These are phyloP conservation scores for Plutella xylostella DNA, from an alignment of 2,888 invertebrate genomes.

Conservation along the genomic window DNA sequence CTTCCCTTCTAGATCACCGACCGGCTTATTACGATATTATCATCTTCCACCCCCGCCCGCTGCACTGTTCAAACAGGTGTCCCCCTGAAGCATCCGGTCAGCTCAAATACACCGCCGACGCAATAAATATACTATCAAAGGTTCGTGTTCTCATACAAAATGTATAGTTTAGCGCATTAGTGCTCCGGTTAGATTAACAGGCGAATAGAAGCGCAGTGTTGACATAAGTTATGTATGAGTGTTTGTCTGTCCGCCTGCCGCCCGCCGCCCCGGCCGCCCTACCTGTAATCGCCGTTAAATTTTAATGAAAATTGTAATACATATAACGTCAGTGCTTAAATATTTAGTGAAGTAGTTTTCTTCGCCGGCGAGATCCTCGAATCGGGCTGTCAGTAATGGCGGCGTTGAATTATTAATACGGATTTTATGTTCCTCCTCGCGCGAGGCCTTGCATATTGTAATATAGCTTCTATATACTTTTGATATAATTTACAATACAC, in stretches of 20 bases:
- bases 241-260: conserved; percentile 30
- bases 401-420: conserved; percentile 56
- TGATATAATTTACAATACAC: too few species aligned
- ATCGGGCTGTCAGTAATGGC: conserved; percentile 44
- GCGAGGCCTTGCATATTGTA: neutral
- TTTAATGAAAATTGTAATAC: conserved; percentile 68
- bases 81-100: conserved; percentile 21
- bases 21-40: too few species aligned
- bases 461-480: too few species aligned
- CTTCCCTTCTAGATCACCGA: too few species aligned
- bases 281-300: conserved; percentile 50
- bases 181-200: conserved; percentile 45
- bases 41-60: too few species aligned
- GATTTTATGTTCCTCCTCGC: conserved; percentile 56
- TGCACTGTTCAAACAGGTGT: conserved; percentile 19
- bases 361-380: conserved; percentile 31
- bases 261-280: conserved; percentile 26
- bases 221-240: conserved; percentile 45
- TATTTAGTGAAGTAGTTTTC: conserved; percentile 58
- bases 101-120: conserved; percentile 22
- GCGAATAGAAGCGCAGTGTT: conserved; percentile 34
- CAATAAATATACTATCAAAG: conserved; percentile 36
- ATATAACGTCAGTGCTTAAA: conserved; percentile 60
- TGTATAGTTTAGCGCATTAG: conserved; percentile 39
- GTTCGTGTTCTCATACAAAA: conserved; percentile 36